These are phyloP conservation scores for Pantherophis guttatus DNA, from an alignment of 2,113 vertebrate species.

Conservation along the genomic window DNA sequence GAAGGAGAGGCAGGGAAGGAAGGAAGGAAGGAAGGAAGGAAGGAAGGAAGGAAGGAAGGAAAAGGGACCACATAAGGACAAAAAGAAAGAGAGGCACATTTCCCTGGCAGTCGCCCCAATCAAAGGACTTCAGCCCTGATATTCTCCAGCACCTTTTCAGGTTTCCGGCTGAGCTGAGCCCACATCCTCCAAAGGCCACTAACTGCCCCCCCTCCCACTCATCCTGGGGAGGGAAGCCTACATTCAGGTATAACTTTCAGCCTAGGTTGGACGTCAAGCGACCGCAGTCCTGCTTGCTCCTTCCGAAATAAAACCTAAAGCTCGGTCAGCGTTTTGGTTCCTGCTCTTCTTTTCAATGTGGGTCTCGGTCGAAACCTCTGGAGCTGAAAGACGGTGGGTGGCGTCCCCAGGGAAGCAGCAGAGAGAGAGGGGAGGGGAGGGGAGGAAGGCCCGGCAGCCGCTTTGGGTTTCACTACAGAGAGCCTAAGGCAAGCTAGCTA, in stretches of 20 bases:
- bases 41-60: too few species aligned
- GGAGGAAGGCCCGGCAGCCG: slow-evolving; percentile 58
- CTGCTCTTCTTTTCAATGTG: neutral
- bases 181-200: too few species aligned
- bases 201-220: neutral
- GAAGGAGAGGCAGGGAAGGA: fast-evolving
- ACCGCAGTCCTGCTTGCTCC: neutral
- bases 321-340: neutral
- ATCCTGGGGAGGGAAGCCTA: neutral
- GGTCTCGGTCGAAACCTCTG: neutral
- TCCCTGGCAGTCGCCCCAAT: neutral
- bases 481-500: slow-evolving; percentile 52
- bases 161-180: neutral
- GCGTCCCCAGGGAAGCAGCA: slow-evolving; percentile 18
- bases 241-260: neutral
- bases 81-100: neutral
- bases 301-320: neutral
- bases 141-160: neutral
- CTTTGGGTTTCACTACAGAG: neutral
- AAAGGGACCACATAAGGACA: neutral
- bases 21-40: too few species aligned
- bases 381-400: neutral
- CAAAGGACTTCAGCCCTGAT: neutral
- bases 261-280: fast-evolving
- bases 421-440: slow-evolving; percentile 43